phyloP scores from a whole-genome alignment of 2,797 vertebrate genomes.

The Alcedo atthis region DNA sequence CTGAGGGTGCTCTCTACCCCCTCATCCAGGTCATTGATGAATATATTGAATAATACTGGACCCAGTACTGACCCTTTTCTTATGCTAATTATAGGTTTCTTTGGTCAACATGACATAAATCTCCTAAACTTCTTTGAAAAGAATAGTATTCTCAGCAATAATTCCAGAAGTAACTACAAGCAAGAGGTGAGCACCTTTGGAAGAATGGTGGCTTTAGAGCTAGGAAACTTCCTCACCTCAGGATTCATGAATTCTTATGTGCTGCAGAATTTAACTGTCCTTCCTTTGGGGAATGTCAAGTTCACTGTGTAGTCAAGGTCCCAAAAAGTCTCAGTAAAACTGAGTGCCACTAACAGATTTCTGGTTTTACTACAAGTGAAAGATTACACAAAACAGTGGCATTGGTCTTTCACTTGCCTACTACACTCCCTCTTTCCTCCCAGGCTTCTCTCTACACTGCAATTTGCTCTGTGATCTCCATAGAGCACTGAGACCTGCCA shows the following conservation, averaged over 20 bases:
- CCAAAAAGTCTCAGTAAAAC: not conserved
- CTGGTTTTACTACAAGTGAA: not conserved
- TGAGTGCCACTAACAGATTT: not conserved
- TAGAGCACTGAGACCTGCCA: not conserved
- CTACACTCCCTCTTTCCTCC: not conserved
- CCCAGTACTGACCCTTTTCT: no score
- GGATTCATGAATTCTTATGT: accelerated
- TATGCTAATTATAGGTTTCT: not conserved
- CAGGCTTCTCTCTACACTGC: not conserved
- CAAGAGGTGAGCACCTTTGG: not conserved
- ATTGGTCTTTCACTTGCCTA: not conserved
- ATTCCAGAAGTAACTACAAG: not conserved
- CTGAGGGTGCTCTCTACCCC: no score
- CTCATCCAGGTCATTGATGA: no score
- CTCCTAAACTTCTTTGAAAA: not conserved
- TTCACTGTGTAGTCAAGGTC: not conserved
- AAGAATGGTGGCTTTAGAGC: not conserved
- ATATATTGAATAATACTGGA: no score
- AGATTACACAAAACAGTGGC: not conserved
- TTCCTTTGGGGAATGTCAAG: accelerated
- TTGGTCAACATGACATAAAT: not conserved
- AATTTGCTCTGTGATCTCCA: not conserved
- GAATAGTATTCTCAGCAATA: not conserved
- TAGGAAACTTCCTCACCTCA: not conserved
- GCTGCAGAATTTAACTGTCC: not conserved